phyloP scores from a whole-genome alignment of 92 coral and sea anemone species.

The Zoanthus sansibaricus region DNA sequence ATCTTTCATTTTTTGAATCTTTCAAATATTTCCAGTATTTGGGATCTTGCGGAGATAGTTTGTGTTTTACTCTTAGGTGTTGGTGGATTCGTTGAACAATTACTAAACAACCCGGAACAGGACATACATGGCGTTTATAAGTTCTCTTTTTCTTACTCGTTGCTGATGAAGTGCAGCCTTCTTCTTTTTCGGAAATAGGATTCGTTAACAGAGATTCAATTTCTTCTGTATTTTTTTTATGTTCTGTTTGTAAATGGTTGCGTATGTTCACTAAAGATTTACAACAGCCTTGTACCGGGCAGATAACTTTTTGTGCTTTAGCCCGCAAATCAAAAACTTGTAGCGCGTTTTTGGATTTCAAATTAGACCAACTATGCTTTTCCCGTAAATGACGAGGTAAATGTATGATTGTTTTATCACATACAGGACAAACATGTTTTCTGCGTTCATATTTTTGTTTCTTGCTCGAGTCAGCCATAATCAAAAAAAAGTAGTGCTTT shows the following conservation, averaged over 20 bases:
- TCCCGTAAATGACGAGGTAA: not conserved
- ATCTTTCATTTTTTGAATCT: not conserved
- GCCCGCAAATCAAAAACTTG: not conserved
- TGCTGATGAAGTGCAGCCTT: not conserved
- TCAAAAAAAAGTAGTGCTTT: too few species aligned
- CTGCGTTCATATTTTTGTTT: not conserved
- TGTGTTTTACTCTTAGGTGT: not conserved
- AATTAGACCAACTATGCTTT: not conserved
- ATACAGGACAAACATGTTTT: not conserved
- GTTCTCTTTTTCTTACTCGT: not conserved
- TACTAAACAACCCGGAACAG: not conserved
- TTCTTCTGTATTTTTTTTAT: not conserved
- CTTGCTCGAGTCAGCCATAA: not conserved
- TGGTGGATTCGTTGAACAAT: not conserved
- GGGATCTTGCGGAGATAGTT: not conserved
- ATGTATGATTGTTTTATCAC: not conserved
- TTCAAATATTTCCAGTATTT: not conserved
- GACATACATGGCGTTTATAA: not conserved
- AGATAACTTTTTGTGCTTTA: too few species aligned
- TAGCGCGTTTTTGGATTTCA: not conserved
- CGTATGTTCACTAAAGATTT: not conserved
- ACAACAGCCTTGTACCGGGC: not conserved
- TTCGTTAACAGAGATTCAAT: not conserved
- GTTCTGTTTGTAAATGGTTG: not conserved
- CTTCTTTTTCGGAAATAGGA: not conserved